These are phyloP conservation scores for Castor canadensis DNA, from an alignment of 2,113 vertebrate genomes.

Conservation along the genomic window DNA sequence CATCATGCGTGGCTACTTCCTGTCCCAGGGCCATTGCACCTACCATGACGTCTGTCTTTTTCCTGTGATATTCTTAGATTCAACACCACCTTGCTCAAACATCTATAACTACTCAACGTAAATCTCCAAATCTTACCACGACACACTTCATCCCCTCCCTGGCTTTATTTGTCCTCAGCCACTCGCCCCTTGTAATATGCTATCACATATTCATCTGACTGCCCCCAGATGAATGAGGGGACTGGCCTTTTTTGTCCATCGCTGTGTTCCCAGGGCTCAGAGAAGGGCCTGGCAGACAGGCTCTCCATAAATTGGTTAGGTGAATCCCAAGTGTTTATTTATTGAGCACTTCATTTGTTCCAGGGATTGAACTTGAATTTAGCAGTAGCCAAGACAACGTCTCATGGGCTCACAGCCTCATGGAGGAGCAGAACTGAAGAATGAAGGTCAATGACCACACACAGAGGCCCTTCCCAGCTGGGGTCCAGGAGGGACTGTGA, in stretches of 20 bases:
- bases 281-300: neutral
- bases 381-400: neutral
- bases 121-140: neutral
- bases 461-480: neutral
- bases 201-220: neutral
- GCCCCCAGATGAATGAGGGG: too few relatives aligned
- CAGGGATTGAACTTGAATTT: neutral
- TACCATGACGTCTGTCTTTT: neutral
- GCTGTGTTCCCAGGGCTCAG: neutral
- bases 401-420: rapidly evolving
- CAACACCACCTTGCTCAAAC: neutral
- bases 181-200: too few relatives aligned
- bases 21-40: conserved; percentile 36
- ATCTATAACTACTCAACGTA: too few relatives aligned
- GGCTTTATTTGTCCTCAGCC: neutral
- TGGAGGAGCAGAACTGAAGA: neutral
- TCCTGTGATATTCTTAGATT: neutral
- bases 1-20: neutral
- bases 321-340: neutral
- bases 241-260: neutral
- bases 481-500: neutral
- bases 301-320: too few relatives aligned
- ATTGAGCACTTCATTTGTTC: neutral
- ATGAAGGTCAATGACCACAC: neutral
- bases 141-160: too few relatives aligned